Evolutionary conservation across 2,797 vertebrate genomes (phyloP), one percentile per base, ranked within the genome.

Genomic region (Toxotes lorentzi): DNA sequence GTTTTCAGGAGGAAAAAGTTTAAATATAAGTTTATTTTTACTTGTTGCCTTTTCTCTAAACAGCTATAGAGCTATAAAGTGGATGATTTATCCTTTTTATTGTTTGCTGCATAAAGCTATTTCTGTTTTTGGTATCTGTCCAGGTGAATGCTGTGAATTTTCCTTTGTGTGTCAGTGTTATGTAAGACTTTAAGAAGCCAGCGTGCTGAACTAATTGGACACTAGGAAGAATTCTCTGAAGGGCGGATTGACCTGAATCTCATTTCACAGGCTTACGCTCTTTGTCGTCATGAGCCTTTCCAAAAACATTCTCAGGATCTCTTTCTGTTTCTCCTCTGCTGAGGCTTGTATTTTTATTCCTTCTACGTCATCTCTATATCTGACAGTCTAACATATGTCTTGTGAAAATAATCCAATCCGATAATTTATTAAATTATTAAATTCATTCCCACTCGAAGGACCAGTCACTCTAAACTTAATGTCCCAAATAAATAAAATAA

Each of bases 171-270:
- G 75, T 78, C 75, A 34, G 1, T 23, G 68, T 91, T 89, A 82
- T 67, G 81, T 89, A 91, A 92, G 70, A 53, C 71, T 16, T 76
- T 85, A 90, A 86, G 88, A 82, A 70, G 84, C 54, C 69, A 12
- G 30, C 4, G 7, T 48, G 76, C 72, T 77, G 51, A 85, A 57
- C 85, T 88, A 86, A 86, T 81, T 87, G 84, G 68, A 78, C 82
- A 24, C 51, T 32, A 40, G 50, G 57, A 70, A 70, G 61, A 81
- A 75, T 82, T 85, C 83, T 88, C 67, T 57, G 57, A 72, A 75
- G 43, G 61, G 35, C 57, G 85, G 86, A 85, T 84, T 92, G 86
- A 87, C 91, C 89, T 50, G 56, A 91, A 91, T 94, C 92, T 89
- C 51, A 68, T 84, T 79, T 74, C 17, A 50, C 1, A 2, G 80